Evolutionary conservation across 1,140 invertebrate species (phyloP).

Genomic region (Drosophila truncata): DNA sequence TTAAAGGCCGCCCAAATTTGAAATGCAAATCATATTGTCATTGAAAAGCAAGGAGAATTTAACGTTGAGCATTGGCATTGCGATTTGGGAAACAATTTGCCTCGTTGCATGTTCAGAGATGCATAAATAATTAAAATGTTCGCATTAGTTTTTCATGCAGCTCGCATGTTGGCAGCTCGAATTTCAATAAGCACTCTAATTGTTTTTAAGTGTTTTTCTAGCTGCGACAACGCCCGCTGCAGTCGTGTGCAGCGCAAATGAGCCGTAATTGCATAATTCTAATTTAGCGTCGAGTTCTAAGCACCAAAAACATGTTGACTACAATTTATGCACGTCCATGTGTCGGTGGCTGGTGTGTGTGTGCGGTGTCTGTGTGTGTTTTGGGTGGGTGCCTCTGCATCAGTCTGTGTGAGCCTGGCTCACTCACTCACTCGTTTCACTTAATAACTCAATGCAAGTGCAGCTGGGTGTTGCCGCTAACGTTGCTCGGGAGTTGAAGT

Average conservation of each 20-base stretch:
- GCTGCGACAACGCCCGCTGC: constrained; percentile 19
- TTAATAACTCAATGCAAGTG: constrained; percentile 47
- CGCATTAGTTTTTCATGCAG: constrained; percentile 70
- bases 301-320: constrained; percentile 70
- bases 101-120: constrained; percentile 59
- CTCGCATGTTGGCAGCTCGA: constrained; percentile 64
- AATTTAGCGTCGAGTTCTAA: constrained; percentile 77
- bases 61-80: constrained; percentile 9
- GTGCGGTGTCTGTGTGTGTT: not conserved
- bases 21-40: constrained; percentile 10
- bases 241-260: constrained; percentile 65
- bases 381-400: not conserved
- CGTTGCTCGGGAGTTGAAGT: constrained; percentile 15
- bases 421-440: constrained; percentile 39
- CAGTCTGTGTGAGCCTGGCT: constrained; percentile 6
- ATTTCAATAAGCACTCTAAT: constrained; percentile 83
- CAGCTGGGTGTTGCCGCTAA: constrained; percentile 14
- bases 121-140: constrained; percentile 76
- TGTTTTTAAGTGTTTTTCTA: constrained; percentile 84
- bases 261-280: constrained; percentile 84
- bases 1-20: not conserved
- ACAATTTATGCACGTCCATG: constrained; percentile 62
- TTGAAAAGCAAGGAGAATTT: not conserved
- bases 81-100: constrained; percentile 70
- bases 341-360: constrained; percentile 1